phyloP scores from a whole-genome alignment of 2,888 invertebrate species.

The Zhuqinia jingwanae region DNA sequence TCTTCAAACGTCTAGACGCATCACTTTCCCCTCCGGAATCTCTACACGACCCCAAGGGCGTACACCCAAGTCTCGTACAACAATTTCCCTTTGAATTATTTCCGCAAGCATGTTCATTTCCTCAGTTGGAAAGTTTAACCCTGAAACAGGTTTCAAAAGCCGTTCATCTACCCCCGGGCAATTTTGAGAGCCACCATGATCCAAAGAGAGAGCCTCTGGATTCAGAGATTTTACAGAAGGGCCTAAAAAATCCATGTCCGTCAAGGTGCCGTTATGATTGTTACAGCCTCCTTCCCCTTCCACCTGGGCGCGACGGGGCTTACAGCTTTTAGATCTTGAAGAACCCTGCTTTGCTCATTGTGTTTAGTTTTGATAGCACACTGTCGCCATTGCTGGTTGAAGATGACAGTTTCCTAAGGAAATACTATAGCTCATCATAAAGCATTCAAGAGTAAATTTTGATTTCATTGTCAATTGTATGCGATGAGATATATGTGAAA shows the following conservation, averaged over 20 bases:
- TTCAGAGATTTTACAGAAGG: conserved; percentile 16
- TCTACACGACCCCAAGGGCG: conserved; percentile 86
- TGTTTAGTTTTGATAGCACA: conserved; percentile 55
- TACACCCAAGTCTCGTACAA: conserved; percentile 85
- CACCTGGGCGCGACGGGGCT: conserved; percentile 31
- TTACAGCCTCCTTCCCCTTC: conserved; percentile 33
- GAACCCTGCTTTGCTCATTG: not conserved
- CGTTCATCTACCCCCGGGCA: conserved; percentile 75
- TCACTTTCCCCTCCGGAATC: conserved; percentile 87
- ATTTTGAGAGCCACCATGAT: not conserved
- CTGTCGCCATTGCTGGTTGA: conserved; percentile 46
- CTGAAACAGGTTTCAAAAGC: conserved; percentile 80
- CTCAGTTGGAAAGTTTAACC: conserved; percentile 81
- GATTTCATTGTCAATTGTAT: too few species aligned
- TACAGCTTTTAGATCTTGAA: conserved; percentile 4
- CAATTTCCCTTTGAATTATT: conserved; percentile 85
- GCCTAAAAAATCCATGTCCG: not conserved
- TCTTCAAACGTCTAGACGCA: conserved; percentile 92
- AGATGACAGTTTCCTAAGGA: conserved; percentile 39
- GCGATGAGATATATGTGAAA: too few species aligned
- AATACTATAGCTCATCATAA: too few species aligned
- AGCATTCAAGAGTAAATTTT: too few species aligned
- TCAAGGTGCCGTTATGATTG: not conserved
- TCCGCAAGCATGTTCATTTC: conserved; percentile 87
- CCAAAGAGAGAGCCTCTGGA: not conserved